Percentiles rank a stretch among this genome's conserved stretches.
phyloP scores from a whole-genome alignment of 2,888 invertebrate genomes.

The Thymelicus acteon region DNA sequence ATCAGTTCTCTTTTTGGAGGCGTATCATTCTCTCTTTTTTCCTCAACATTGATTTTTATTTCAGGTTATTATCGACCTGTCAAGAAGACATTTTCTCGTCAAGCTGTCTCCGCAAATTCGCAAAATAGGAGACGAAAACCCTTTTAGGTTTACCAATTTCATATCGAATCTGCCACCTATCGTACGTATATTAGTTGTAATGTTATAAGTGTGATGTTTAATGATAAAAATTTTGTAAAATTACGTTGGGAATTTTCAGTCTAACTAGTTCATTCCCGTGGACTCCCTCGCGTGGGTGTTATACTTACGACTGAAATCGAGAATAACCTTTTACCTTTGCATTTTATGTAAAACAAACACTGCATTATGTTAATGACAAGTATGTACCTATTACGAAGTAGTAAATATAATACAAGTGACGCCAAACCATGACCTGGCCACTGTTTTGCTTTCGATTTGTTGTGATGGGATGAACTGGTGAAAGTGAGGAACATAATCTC shows the following conservation, averaged over 20 bases:
- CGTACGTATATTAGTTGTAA: slow-evolving; percentile 59
- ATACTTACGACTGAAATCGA: slow-evolving; percentile 9
- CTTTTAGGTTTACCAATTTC: slow-evolving; percentile 82
- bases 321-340: slow-evolving; percentile 26
- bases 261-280: slow-evolving; percentile 27
- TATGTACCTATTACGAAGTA: not conserved
- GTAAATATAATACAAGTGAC: not conserved
- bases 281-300: slow-evolving; percentile 45
- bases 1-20: slow-evolving; percentile 4
- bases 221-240: not conserved
- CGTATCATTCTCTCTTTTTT: slow-evolving; percentile 43
- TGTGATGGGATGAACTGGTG: slow-evolving; percentile 21
- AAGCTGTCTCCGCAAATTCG: slow-evolving; percentile 74
- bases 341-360: slow-evolving; percentile 13
- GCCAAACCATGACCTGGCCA: slow-evolving; percentile 23
- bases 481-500: not conserved
- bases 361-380: not conserved
- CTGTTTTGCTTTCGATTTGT: slow-evolving; percentile 24
- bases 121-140: slow-evolving; percentile 85
- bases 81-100: slow-evolving; percentile 82
- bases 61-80: slow-evolving; percentile 84
- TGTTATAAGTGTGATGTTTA: not conserved
- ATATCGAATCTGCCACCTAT: slow-evolving; percentile 84
- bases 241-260: slow-evolving; percentile 13
- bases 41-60: slow-evolving; percentile 80